Evolutionary conservation across 2,113 vertebrate genomes (phyloP).

Genomic region (Chloropsis hardwickii): DNA sequence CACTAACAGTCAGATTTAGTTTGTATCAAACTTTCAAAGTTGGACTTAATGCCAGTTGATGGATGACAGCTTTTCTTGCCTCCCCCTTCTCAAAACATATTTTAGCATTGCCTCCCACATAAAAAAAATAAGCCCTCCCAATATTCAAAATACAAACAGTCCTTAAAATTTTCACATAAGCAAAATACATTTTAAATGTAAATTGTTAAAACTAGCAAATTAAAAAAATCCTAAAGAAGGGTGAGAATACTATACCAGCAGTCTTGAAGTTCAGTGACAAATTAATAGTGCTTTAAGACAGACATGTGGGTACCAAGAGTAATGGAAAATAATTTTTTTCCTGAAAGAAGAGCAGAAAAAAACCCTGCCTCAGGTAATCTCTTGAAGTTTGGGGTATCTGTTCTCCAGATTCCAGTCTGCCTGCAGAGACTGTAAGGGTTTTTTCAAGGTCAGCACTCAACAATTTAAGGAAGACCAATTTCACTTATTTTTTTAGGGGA

Average conservation of each 20-base stretch:
- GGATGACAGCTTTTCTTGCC: constrained; percentile 45
- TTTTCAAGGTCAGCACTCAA: constrained; percentile 23
- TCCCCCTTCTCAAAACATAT: neutral
- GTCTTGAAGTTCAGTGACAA: neutral
- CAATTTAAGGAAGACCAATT: neutral
- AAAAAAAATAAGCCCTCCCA: neutral
- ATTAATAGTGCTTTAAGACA: neutral
- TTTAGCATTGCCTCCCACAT: neutral
- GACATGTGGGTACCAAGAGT: neutral
- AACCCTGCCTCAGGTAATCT: neutral
- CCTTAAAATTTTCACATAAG: neutral
- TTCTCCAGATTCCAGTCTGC: neutral
- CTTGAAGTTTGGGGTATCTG: neutral
- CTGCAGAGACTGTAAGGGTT: neutral
- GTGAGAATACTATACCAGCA: neutral
- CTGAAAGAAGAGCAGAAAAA: neutral
- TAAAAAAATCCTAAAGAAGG: neutral
- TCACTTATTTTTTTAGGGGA: neutral
- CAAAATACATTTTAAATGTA: neutral
- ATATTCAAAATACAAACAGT: neutral
- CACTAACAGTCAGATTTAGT: constrained; percentile 68
- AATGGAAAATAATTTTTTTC: constrained; percentile 7
- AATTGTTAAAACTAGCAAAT: neutral
- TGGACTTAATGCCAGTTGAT: constrained; percentile 65
- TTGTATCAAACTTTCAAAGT: constrained; percentile 69